phyloP scores from a whole-genome alignment of 2,797 vertebrate genomes.

The Scolopax rusticola region DNA sequence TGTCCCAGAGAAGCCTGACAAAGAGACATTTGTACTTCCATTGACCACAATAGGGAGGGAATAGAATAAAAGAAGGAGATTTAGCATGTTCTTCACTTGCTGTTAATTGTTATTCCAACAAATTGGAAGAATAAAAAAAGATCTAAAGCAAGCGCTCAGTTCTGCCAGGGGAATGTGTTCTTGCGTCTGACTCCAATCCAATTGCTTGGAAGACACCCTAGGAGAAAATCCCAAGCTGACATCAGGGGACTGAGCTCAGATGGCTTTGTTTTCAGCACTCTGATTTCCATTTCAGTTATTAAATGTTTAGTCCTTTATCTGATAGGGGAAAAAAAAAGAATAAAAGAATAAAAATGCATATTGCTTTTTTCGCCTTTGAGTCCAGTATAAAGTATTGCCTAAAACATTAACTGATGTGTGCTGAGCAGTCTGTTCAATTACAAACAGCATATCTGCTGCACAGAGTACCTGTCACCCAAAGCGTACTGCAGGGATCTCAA shows the following conservation, averaged over 20 bases:
- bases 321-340: background rate
- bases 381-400: background rate
- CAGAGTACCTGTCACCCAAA: background rate
- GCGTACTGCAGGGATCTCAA: background rate
- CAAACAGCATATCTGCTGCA: background rate
- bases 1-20: background rate
- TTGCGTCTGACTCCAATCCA: background rate
- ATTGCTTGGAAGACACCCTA: background rate
- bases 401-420: background rate
- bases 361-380: background rate
- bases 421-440: background rate
- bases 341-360: background rate
- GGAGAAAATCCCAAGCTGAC: background rate
- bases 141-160: background rate
- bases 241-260: background rate
- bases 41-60: background rate
- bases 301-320: background rate
- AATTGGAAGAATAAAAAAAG: background rate
- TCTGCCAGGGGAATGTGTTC: background rate
- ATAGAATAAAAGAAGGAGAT: background rate
- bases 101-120: background rate
- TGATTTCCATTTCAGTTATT: constrained; percentile 5
- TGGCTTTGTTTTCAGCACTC: background rate
- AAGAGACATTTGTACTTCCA: background rate
- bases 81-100: background rate